Percentiles rank a stretch among this genome's conserved stretches.
phyloP scores from a whole-genome alignment of 2,888 invertebrate species.

The Phragmatobia fuliginosa region DNA sequence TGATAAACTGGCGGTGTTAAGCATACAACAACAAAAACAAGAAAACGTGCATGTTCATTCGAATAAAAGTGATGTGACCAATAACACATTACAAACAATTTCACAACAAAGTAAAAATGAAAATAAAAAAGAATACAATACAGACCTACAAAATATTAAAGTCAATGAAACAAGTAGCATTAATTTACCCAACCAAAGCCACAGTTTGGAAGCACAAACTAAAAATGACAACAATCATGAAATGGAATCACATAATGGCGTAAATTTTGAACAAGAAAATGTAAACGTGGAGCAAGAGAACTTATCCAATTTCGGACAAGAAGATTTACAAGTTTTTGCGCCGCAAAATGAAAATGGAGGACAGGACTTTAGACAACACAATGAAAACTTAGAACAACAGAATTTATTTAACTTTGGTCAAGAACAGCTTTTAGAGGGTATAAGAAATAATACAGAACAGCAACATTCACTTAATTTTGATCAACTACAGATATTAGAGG shows the following conservation, averaged over 20 bases:
- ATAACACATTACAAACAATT: background rate
- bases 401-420: constrained; percentile 20
- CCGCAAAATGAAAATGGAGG: constrained; percentile 31
- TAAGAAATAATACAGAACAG: constrained; percentile 16
- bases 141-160: background rate
- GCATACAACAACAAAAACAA: constrained; percentile 33
- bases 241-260: constrained; percentile 6
- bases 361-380: background rate
- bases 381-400: constrained; percentile 25
- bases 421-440: constrained; percentile 16
- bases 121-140: background rate
- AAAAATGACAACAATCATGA: background rate
- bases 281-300: constrained; percentile 21
- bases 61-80: background rate
- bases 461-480: constrained; percentile 19
- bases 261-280: constrained; percentile 21
- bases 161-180: background rate
- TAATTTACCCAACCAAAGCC: background rate
- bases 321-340: constrained; percentile 22
- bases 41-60: constrained; percentile 29
- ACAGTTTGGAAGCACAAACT: background rate
- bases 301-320: constrained; percentile 32
- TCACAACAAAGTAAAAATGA: background rate
- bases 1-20: constrained; percentile 13
- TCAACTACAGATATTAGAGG: constrained; percentile 19